These are phyloP conservation scores for Elysia crispata DNA, from an alignment of 2,888 invertebrate species.

Conservation along the genomic window DNA sequence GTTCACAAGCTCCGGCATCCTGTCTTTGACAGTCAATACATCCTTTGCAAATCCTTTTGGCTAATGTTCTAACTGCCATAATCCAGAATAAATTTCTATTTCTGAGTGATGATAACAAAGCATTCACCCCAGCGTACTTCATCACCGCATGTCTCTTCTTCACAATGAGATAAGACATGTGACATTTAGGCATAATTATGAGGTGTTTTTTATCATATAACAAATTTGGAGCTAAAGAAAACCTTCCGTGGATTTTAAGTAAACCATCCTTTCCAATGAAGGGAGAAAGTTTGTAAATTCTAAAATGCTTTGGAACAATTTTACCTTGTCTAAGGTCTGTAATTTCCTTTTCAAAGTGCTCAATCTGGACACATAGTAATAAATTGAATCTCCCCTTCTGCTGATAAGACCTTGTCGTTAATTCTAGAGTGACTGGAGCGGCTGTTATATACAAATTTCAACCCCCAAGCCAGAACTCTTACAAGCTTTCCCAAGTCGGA, in stretches of 20 bases:
- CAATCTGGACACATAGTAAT: neutral
- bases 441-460: neutral
- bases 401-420: neutral
- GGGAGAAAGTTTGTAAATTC: neutral
- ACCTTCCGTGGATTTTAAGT: neutral
- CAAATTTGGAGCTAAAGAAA: neutral
- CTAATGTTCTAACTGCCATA: slow-evolving; percentile 10
- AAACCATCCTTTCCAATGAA: slow-evolving; percentile 15
- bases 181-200: slow-evolving; percentile 2
- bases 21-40: slow-evolving; percentile 37
- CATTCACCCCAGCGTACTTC: slow-evolving; percentile 41
- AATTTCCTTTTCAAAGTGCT: neutral
- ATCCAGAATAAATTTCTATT: slow-evolving; percentile 40
- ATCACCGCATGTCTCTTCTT: neutral
- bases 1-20: slow-evolving; percentile 20
- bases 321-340: neutral
- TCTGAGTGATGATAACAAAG: neutral
- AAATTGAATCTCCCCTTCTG: neutral
- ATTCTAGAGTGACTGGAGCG: neutral
- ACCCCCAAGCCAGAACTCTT: neutral
- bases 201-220: slow-evolving; percentile 27
- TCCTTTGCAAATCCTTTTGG: slow-evolving; percentile 18
- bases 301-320: neutral
- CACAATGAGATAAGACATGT: neutral
- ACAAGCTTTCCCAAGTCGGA: neutral